Percentiles rank a stretch among this genome's conserved stretches.
phyloP scores from a whole-genome alignment of 2,113 vertebrate species.

The Cyprinodon variegatus region DNA sequence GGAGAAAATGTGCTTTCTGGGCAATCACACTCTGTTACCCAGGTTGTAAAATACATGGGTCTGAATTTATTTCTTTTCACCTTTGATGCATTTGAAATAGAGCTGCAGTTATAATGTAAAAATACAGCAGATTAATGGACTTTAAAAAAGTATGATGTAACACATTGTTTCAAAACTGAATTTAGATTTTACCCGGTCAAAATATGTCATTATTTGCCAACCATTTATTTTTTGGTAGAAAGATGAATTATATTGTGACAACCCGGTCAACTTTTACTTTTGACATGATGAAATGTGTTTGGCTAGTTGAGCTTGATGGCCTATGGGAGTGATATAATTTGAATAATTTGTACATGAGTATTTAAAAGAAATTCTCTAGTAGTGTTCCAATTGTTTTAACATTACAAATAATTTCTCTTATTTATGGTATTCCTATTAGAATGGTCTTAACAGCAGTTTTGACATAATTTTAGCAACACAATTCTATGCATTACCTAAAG shows the following conservation, averaged over 20 bases:
- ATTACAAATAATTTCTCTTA: background rate
- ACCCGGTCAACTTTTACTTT: background rate
- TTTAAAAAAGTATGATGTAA: slow-evolving; percentile 4
- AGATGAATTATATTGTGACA: background rate
- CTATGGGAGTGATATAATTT: background rate
- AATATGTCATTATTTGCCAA: background rate
- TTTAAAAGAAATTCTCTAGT: background rate
- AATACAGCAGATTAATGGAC: slow-evolving; percentile 7
- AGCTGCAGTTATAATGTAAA: background rate
- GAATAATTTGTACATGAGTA: background rate
- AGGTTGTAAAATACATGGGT: slow-evolving; percentile 34
- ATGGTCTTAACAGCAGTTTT: background rate
- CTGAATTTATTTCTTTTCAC: background rate
- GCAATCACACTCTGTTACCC: slow-evolving; percentile 34
- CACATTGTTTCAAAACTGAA: background rate
- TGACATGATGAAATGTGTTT: background rate
- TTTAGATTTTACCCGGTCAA: background rate
- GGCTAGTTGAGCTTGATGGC: background rate
- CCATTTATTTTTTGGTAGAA: background rate
- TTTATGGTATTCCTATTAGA: slow-evolving; percentile 4
- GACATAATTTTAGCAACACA: slow-evolving; percentile 1
- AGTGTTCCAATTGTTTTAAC: background rate
- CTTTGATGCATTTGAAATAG: background rate
- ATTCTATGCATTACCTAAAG: background rate
- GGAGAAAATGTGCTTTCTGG: background rate